These are phyloP conservation scores for Pterocles gutturalis DNA, from an alignment of 2,113 vertebrate genomes.

Conservation along the genomic window DNA sequence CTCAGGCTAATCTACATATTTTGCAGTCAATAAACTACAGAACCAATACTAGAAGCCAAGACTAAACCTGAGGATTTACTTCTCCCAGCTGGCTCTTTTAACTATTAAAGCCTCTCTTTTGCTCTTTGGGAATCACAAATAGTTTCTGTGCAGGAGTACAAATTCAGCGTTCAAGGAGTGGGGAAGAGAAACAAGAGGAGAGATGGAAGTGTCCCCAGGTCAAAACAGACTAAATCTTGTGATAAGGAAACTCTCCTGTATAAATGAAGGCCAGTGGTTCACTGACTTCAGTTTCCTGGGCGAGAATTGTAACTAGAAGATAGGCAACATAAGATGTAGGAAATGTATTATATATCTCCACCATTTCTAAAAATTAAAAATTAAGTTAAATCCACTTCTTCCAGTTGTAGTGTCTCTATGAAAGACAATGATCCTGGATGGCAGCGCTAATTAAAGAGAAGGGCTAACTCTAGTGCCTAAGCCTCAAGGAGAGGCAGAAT, in stretches of 20 bases:
- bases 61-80: background rate
- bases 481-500: background rate
- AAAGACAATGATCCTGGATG: background rate
- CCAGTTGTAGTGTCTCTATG: background rate
- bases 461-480: background rate
- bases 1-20: background rate
- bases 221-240: background rate
- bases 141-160: background rate
- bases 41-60: background rate
- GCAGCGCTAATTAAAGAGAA: background rate
- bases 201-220: background rate
- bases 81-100: background rate
- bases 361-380: background rate
- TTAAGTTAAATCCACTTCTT: background rate
- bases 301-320: background rate
- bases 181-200: background rate
- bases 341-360: background rate
- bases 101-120: background rate
- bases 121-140: background rate
- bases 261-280: background rate
- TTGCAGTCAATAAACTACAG: background rate
- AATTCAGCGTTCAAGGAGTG: background rate
- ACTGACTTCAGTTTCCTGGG: background rate
- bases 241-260: background rate
- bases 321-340: background rate